Evolutionary conservation across 2,888 invertebrate genomes (phyloP).

Genomic region (Alloscopus bannaensis): DNA sequence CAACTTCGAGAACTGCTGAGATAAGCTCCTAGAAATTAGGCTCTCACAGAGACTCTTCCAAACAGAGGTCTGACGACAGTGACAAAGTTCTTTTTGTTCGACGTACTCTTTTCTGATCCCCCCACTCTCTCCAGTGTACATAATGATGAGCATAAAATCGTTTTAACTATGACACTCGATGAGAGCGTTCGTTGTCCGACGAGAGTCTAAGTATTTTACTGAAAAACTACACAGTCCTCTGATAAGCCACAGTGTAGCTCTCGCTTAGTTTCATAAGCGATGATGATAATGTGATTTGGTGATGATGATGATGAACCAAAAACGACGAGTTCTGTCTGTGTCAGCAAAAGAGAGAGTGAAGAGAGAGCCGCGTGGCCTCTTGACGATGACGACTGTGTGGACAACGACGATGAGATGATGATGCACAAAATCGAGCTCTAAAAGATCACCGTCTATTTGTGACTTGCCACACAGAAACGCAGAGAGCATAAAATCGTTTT

Average conservation of each 20-base stretch:
- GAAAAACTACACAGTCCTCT: not conserved
- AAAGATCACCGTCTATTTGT: slow-evolving; percentile 22
- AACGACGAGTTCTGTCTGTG: slow-evolving; percentile 4
- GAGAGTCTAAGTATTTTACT: not conserved
- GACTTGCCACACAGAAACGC: slow-evolving; percentile 14
- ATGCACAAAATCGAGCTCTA: slow-evolving; percentile 22
- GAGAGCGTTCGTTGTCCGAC: not conserved
- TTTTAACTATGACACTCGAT: not conserved
- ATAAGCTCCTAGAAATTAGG: not conserved
- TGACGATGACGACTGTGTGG: slow-evolving; percentile 15
- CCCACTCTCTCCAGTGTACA: not conserved
- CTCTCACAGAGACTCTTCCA: not conserved
- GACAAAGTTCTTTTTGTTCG: not conserved
- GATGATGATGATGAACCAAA: slow-evolving; percentile 1
- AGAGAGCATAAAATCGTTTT: not conserved
- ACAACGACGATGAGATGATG: slow-evolving; percentile 1
- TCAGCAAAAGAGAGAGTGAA: no score
- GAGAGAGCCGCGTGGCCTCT: slow-evolving; percentile 9
- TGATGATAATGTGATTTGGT: not conserved
- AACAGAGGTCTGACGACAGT: not conserved
- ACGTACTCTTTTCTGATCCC: not conserved
- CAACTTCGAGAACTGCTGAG: no score
- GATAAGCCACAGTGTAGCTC: not conserved
- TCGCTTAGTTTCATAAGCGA: not conserved
- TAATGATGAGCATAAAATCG: not conserved